Conservation (phyloP, 2,888 invertebrate species). For the Tolmerus cingulatus region DNA sequence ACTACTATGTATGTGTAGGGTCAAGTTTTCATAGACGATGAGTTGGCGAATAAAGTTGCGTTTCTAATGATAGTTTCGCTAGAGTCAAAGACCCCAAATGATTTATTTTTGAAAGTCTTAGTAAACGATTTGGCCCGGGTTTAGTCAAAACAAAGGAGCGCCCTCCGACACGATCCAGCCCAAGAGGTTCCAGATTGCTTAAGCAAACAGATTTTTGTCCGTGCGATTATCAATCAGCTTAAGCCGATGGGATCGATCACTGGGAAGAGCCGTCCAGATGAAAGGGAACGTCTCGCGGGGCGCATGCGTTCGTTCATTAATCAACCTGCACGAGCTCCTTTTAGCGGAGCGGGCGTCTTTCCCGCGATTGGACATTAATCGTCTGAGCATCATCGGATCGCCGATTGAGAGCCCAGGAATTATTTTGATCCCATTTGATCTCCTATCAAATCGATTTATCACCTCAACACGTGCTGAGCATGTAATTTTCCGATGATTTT, state of each 20-base stretch:
- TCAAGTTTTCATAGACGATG: background rate
- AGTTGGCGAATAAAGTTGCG: background rate
- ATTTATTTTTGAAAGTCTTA: background rate
- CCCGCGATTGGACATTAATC: slow-evolving; percentile 24
- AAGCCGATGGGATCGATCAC: background rate
- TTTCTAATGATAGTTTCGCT: background rate
- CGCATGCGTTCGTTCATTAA: slow-evolving; percentile 33
- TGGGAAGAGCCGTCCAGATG: background rate
- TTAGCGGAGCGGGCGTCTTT: background rate
- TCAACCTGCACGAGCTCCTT: slow-evolving; percentile 31
- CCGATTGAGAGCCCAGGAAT: slow-evolving; percentile 5
- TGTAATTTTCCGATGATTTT: slow-evolving; percentile 38
- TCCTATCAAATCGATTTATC: slow-evolving; percentile 30
- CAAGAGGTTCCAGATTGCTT: background rate
- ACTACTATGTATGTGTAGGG: no score
- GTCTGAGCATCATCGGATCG: slow-evolving; percentile 25
- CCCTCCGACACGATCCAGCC: background rate
- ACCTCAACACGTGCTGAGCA: slow-evolving; percentile 38
- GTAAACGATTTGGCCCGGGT: background rate
- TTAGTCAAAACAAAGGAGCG: background rate
- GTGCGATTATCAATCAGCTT: slow-evolving; percentile 1
- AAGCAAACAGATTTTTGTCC: background rate
- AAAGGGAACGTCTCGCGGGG: background rate
- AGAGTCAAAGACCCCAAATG: background rate
- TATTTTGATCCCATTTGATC: slow-evolving; percentile 40